Percentiles rank a stretch among this genome's conserved stretches.
Conservation (phyloP, 2,888 invertebrate genomes). For the Cerastis rubricosa region DNA sequence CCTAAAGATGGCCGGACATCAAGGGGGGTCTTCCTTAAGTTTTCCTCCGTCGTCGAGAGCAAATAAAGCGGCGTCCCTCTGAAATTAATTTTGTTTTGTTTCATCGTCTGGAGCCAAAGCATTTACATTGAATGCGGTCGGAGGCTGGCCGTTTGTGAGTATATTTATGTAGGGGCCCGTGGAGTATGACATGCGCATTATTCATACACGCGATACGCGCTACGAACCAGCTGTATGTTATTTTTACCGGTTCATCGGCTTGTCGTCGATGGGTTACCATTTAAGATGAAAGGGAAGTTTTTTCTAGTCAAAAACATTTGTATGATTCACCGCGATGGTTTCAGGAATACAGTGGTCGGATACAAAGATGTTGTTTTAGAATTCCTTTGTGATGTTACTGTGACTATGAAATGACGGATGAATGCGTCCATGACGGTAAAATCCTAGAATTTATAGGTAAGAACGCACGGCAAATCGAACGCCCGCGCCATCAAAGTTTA, state of each 20-base stretch:
- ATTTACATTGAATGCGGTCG: constrained; percentile 90
- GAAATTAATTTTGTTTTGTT: constrained; percentile 91
- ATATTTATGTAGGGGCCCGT: constrained; percentile 89
- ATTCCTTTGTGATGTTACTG: constrained; percentile 30
- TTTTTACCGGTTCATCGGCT: constrained; percentile 88
- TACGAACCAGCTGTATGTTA: constrained; percentile 85
- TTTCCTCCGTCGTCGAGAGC: constrained; percentile 79
- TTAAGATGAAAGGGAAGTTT: constrained; percentile 70
- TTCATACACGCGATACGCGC: constrained; percentile 87
- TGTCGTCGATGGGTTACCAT: constrained; percentile 74
- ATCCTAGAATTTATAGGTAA: constrained; percentile 60
- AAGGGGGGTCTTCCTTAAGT: constrained; percentile 87
- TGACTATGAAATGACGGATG: constrained; percentile 39
- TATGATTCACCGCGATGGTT: constrained; percentile 54
- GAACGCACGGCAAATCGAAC: constrained; percentile 74
- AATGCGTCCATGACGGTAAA: constrained; percentile 57
- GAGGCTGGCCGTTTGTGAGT: constrained; percentile 86
- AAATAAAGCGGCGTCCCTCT: constrained; percentile 88
- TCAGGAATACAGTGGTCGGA: constrained; percentile 50
- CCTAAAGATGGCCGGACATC: constrained; percentile 82
- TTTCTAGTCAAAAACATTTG: constrained; percentile 64
- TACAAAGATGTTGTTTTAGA: constrained; percentile 28
- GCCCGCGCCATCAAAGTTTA: constrained; percentile 83
- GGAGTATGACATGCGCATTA: constrained; percentile 89
- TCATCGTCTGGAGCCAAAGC: constrained; percentile 87